Percentiles rank a stretch among this genome's conserved stretches.
Conservation (phyloP, 2,113 vertebrate species). For the Oreochromis spilurus region DNA sequence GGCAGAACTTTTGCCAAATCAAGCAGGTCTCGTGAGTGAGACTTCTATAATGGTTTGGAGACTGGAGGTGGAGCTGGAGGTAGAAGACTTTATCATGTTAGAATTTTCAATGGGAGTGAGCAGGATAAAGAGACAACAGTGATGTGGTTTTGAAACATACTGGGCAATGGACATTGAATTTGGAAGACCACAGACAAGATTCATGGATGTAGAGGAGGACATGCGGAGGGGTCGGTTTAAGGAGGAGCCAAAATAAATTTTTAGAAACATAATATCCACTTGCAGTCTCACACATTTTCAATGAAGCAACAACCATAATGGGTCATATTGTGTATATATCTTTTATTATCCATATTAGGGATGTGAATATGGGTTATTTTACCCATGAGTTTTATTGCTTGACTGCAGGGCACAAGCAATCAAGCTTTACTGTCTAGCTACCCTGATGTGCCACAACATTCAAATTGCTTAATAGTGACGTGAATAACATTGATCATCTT, state of each 20-base stretch:
- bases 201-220: background rate
- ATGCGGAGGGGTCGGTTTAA: accelerated
- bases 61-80: background rate
- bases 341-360: background rate
- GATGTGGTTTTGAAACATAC: background rate
- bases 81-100: background rate
- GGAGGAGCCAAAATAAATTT: background rate
- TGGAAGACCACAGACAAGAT: background rate
- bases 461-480: background rate
- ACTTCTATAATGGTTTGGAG: background rate
- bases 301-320: background rate
- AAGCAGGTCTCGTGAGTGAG: background rate
- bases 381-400: background rate
- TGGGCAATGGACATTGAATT: background rate
- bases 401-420: background rate
- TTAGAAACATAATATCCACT: background rate
- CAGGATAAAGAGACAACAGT: background rate
- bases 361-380: background rate
- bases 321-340: background rate
- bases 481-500: background rate
- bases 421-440: background rate
- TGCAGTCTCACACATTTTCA: background rate
- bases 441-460: background rate
- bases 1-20: background rate
- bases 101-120: background rate